Base-by-base conservation (phyloP, 2,797 vertebrate genomes). In the Lophius americanus region DNA sequence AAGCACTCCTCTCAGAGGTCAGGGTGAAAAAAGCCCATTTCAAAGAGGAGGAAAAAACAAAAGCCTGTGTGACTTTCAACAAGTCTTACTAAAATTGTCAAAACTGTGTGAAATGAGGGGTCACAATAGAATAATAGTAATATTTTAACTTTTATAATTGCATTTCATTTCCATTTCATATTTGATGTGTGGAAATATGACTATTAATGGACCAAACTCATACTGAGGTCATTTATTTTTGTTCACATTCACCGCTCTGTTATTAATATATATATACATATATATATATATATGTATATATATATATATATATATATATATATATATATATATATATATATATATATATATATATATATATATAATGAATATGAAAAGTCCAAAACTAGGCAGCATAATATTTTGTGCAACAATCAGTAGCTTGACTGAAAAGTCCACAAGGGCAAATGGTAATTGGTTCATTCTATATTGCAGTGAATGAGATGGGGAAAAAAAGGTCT, bases 21-120 rank as follows among this genome's bases (percentile, higher is more conserved):
- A 89, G 74, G 76, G 73, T 14, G 32, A 89, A 87, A 90, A 80
- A 93, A 91, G 80, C 62, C 46, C 77, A 88, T 91, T 93, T 94
- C 88, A 92, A 53, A 73, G 57, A 68, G 59, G 88, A 78, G 86
- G 82, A 84, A 74, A 90, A 87, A 86, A 72, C 83, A 80, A 88
- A 83, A 66, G 82, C 89, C 76, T 5, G 50, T 51, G 63, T 9
- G 48, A 78, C 82, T 92, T 90, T 92, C 83, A 89, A 55, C 73
- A 84, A 5, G 70, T 36, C 56, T 71, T 64, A 81, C 81, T 75
- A 78, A 44, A 82, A 82, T 78, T 70, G 75, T 48, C 73, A 78
- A 77, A 79, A 78, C 66, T 14, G 71, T 83, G 81, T 84, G 85
- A 87, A 90, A 88, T 85, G 67, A 86, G 83, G 71, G 82, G 76